These are phyloP conservation scores for Aphrocallistes beatrix DNA, from an alignment of 37 sponge, comb jelly and placozoan species.

Conservation along the genomic window DNA sequence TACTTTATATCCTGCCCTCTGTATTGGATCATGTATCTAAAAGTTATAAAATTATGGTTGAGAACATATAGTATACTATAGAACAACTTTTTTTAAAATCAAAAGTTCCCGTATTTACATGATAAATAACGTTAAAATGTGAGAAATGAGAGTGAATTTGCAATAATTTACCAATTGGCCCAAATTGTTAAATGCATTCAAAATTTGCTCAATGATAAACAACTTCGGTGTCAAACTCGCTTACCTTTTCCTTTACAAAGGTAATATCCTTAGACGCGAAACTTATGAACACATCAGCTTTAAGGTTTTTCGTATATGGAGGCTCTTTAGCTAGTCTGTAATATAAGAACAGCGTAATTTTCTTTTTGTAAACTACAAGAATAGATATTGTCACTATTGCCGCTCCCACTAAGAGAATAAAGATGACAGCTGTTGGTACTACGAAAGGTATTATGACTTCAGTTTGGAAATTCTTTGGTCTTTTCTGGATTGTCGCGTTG, in stretches of 20 bases:
- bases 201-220: too few relatives aligned
- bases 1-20: background rate
- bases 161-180: too few relatives aligned
- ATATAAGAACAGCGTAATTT: background rate
- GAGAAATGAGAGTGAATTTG: too few relatives aligned
- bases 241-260: conserved; percentile 12
- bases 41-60: background rate
- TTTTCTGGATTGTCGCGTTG: background rate
- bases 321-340: conserved; percentile 10
- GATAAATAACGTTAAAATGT: background rate
- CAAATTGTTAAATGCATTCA: too few relatives aligned
- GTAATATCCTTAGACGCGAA: background rate
- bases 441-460: background rate
- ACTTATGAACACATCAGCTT: background rate
- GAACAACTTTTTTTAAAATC: background rate
- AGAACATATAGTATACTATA: background rate
- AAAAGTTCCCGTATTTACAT: background rate
- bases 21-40: background rate
- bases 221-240: too few relatives aligned
- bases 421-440: background rate
- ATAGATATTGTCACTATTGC: background rate
- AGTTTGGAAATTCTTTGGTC: background rate
- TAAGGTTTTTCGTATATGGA: background rate
- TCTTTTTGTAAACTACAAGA: background rate
- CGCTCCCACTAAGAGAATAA: background rate